Conservation (phyloP, 2,113 vertebrate genomes). For the Gambusia affinis region DNA sequence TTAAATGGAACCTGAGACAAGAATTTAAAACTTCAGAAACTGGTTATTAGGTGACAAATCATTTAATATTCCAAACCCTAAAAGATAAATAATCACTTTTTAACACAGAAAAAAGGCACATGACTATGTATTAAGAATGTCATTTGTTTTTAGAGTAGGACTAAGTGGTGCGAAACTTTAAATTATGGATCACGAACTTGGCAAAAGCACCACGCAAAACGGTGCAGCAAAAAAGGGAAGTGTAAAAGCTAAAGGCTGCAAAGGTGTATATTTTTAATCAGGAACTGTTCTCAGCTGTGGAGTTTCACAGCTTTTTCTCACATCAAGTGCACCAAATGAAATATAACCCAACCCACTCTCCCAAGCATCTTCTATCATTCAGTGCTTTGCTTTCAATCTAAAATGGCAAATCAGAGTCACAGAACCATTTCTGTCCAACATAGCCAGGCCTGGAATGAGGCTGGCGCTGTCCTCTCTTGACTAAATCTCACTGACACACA, state of each 20-base stretch:
- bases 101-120: neutral
- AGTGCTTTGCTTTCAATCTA: constrained; percentile 11
- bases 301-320: neutral
- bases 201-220: neutral
- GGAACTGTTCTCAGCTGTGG: neutral
- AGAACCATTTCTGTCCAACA: constrained; percentile 30
- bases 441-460: constrained; percentile 30
- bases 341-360: neutral
- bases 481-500: constrained; percentile 64
- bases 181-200: neutral
- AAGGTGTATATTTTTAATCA: constrained; percentile 18
- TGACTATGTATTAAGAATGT: neutral
- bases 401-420: constrained; percentile 52
- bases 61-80: neutral
- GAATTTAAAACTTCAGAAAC: neutral
- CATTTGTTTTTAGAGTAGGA: neutral
- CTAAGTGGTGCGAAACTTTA: neutral
- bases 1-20: neutral
- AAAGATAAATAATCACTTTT: neutral
- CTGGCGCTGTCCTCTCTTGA: constrained; percentile 37
- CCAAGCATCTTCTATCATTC: constrained; percentile 3
- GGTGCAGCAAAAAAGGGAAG: neutral
- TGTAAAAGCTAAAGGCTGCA: constrained; percentile 8
- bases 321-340: constrained; percentile 1
- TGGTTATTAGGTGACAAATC: neutral